A percentile compares a stretch with the other conserved stretches of the same genome.
Conservation (phyloP, 2,888 invertebrate species). For the Ypsolopha scabrella region DNA sequence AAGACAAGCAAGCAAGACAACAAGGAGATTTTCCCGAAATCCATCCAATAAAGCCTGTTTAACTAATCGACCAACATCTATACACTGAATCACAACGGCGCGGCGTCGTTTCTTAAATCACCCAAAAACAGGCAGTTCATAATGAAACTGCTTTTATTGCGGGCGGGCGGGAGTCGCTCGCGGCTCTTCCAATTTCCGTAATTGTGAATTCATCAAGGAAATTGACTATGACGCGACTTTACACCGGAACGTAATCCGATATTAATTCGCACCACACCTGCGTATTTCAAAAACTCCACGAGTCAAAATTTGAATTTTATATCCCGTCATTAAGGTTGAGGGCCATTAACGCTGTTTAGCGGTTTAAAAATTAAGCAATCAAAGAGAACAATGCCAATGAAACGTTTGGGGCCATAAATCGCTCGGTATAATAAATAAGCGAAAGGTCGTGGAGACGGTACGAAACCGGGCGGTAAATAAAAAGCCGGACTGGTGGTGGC, state of each 20-base stretch:
- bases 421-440: constrained; percentile 34
- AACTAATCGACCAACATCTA: too few species aligned
- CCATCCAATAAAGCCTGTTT: too few species aligned
- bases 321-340: neutral
- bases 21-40: too few species aligned
- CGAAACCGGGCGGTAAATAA: constrained; percentile 35
- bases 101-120: constrained; percentile 4
- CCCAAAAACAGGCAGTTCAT: neutral
- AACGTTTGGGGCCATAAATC: constrained; percentile 34
- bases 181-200: constrained; percentile 56
- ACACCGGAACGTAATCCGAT: neutral
- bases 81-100: constrained; percentile 8
- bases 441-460: constrained; percentile 20
- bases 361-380: constrained; percentile 30
- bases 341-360: constrained; percentile 5
- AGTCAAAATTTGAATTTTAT: neutral
- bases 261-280: neutral
- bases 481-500: constrained; percentile 37
- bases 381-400: constrained; percentile 34
- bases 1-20: too few species aligned
- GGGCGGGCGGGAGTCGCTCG: neutral
- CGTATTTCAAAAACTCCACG: neutral
- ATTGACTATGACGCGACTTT: constrained; percentile 33
- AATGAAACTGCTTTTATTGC: neutral
- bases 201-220: constrained; percentile 65